Percentiles rank a stretch among this genome's conserved stretches.
Conservation (phyloP, 1,140 invertebrate genomes). For the Pseudomyrmex dendroicus region DNA sequence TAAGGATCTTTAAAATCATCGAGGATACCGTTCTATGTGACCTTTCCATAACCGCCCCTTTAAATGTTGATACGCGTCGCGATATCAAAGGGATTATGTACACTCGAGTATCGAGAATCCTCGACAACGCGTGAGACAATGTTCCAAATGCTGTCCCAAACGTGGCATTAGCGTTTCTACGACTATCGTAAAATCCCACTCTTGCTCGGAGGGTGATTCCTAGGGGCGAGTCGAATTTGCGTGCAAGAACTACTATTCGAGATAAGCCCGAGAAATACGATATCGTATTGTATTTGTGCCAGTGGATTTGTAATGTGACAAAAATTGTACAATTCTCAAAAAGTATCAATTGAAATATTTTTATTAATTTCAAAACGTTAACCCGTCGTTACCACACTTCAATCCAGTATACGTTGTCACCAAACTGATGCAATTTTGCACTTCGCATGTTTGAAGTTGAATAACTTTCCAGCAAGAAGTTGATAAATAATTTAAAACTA, state of each 20-base stretch:
- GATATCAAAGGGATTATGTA: constrained; percentile 23
- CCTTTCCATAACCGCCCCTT: constrained; percentile 42
- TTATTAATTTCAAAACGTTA: background rate
- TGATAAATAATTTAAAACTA: no score
- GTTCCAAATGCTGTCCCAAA: constrained; percentile 53
- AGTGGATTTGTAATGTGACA: background rate
- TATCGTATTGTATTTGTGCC: background rate
- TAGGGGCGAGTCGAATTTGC: constrained; percentile 22
- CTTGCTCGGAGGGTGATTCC: background rate
- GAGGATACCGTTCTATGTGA: constrained; percentile 24
- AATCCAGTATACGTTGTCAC: no score
- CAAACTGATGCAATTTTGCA: no score
- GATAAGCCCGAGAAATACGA: background rate
- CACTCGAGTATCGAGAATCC: constrained; percentile 25
- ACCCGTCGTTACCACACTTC: no score
- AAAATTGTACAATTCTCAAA: background rate
- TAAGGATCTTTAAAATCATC: constrained; percentile 51
- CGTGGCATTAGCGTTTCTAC: constrained; percentile 38
- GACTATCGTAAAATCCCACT: constrained; percentile 40
- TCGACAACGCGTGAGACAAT: constrained; percentile 46
- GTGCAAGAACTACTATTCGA: background rate
- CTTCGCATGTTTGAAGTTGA: no score
- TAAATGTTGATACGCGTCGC: constrained; percentile 46
- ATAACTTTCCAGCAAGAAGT: no score
- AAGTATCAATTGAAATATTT: background rate